Conservation (phyloP, 1,140 invertebrate species). For the Procambarus clarkii region DNA sequence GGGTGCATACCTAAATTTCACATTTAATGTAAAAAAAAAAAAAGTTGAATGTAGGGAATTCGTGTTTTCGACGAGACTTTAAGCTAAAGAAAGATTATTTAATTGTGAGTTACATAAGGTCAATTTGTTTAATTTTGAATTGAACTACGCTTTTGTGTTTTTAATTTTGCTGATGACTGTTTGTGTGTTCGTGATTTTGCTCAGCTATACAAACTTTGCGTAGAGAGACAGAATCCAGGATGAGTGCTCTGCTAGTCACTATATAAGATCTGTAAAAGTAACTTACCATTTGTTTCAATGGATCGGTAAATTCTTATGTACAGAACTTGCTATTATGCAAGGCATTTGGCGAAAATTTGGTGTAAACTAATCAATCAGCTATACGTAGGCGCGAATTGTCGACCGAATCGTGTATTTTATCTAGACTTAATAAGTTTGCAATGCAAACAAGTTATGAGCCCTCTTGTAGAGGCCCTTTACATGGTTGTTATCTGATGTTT, state of each 20-base stretch:
- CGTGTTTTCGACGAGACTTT: no score
- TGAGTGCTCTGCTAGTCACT: constrained; percentile 7
- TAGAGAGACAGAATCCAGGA: background rate
- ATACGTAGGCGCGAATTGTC: background rate
- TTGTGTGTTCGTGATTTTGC: background rate
- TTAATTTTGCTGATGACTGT: background rate
- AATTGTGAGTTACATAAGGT: no score
- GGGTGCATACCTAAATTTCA: no score
- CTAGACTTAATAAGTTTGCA: background rate
- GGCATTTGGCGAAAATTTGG: background rate
- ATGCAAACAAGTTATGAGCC: background rate
- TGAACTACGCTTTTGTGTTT: background rate
- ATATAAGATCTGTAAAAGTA: background rate
- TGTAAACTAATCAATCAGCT: background rate
- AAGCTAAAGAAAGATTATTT: no score
- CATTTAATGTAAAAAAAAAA: no score
- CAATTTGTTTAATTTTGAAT: no score
- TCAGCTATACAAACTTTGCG: background rate
- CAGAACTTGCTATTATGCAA: background rate
- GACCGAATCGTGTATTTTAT: background rate
- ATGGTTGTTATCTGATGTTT: no score
- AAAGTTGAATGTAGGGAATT: no score
- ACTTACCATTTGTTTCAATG: background rate
- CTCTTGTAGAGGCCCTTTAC: background rate
- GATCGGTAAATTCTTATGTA: background rate